Conservation (phyloP, 1,140 invertebrate species). For the Macrocentrus cingulum region DNA sequence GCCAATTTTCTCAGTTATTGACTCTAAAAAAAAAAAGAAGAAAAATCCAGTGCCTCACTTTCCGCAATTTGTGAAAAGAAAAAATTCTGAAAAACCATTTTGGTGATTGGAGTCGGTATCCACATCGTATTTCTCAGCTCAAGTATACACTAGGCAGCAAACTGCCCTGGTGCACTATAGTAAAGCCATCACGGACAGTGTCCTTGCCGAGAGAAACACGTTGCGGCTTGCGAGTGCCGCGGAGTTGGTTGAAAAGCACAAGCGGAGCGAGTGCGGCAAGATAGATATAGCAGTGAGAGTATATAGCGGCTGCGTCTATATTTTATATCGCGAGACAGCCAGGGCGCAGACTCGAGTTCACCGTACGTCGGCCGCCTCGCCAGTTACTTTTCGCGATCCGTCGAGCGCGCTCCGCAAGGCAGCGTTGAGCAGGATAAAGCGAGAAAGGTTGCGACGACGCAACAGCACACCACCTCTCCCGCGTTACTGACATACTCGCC, state of each 20-base stretch:
- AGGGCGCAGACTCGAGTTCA: slow-evolving; percentile 46
- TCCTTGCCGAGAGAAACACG: background rate
- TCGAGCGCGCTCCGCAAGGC: slow-evolving; percentile 31
- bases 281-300: background rate
- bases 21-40: too few species aligned
- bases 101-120: too few species aligned
- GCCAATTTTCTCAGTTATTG: too few species aligned
- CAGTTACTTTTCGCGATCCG: slow-evolving; percentile 52
- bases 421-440: background rate
- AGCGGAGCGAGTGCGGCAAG: background rate
- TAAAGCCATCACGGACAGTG: background rate
- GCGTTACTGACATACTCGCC: background rate
- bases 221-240: background rate
- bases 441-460: background rate
- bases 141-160: background rate
- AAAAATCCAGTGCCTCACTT: too few species aligned
- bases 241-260: background rate
- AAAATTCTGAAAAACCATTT: too few species aligned
- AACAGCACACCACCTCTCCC: background rate
- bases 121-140: background rate
- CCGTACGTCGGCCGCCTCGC: slow-evolving; percentile 40
- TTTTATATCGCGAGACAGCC: slow-evolving; percentile 40
- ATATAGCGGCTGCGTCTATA: slow-evolving; percentile 31
- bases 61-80: too few species aligned
- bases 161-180: background rate